Evolutionary conservation across 2,797 vertebrate species (phyloP).

Genomic region (Vipera latastei): DNA sequence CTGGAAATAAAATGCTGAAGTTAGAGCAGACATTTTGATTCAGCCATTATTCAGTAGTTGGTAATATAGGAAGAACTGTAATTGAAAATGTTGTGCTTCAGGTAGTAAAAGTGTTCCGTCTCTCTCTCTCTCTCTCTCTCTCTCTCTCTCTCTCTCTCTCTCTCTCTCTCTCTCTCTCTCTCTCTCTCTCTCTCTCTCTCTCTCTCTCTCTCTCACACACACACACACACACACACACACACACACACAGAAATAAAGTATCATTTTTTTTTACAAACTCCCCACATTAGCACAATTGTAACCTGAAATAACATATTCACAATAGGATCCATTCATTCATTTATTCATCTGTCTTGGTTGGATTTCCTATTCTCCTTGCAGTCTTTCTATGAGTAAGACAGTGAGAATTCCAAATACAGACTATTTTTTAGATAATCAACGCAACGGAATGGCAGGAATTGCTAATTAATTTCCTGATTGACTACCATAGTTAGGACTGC

Average conservation of each 20-base stretch:
- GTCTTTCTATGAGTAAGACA: neutral
- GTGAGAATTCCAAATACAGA: neutral
- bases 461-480: neutral
- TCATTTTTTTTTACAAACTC: neutral
- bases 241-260: neutral
- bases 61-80: neutral
- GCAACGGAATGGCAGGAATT: neutral
- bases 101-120: neutral
- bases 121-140: neutral
- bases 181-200: too few species aligned
- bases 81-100: neutral
- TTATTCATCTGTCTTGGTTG: neutral
- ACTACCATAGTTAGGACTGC: neutral
- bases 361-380: neutral
- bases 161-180: too few species aligned
- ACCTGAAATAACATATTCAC: neutral
- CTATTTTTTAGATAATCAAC: neutral
- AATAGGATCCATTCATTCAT: neutral
- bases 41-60: neutral
- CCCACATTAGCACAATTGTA: neutral
- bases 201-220: too few species aligned
- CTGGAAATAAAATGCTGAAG: neutral
- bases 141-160: neutral
- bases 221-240: neutral
- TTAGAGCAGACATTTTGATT: neutral